A percentile compares a stretch with the other conserved stretches of the same genome.
Evolutionary conservation across 2,113 vertebrate genomes (phyloP).

Genomic region (Elephas maximus): DNA sequence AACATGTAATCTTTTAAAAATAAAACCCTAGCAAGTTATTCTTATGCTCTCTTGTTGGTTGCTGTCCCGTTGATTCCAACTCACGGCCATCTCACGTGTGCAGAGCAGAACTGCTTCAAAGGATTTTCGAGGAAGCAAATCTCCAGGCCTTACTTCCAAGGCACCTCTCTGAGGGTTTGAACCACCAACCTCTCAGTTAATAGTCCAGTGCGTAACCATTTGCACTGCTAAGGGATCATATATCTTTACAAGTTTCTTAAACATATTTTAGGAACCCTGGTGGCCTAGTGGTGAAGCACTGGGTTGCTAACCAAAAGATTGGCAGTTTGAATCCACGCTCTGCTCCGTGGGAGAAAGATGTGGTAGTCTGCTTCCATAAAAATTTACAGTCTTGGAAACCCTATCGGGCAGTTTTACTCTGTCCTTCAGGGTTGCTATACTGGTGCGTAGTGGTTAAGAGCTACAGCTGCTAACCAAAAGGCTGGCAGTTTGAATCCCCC

Average conservation of each 20-base stretch:
- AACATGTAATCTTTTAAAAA: not conserved
- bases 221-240: not conserved
- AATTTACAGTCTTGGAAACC: too few relatives aligned
- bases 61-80: not conserved
- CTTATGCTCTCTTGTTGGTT: not conserved
- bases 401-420: too few relatives aligned
- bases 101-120: not conserved
- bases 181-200: not conserved
- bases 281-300: too few relatives aligned
- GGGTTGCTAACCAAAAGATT: too few relatives aligned
- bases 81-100: not conserved
- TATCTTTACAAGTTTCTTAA: conserved; percentile 1
- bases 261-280: not conserved
- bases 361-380: too few relatives aligned
- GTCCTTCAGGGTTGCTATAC: too few relatives aligned
- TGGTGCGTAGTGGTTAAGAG: too few relatives aligned
- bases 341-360: too few relatives aligned
- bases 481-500: too few relatives aligned
- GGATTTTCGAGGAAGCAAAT: not conserved
- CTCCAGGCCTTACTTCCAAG: not conserved
- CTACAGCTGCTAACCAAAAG: too few relatives aligned
- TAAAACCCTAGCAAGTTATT: not conserved
- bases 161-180: not conserved
- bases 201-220: not conserved
- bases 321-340: too few relatives aligned